Percentiles rank a stretch among this genome's conserved stretches.
Evolutionary conservation across 2,113 vertebrate genomes (phyloP).

Genomic region (Peromyscus leucopus): DNA sequence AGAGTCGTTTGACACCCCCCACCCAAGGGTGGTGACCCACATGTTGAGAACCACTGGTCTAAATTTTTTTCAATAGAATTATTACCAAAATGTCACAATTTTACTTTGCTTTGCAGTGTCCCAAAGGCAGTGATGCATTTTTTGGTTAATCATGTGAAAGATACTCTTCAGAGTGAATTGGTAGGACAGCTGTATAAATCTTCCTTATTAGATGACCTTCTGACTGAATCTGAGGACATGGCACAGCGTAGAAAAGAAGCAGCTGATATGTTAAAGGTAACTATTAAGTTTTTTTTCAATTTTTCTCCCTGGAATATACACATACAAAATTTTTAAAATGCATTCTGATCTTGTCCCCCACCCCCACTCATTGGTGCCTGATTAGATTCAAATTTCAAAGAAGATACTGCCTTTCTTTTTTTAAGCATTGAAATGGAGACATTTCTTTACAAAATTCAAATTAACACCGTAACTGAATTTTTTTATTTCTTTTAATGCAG

Average conservation of each 20-base stretch:
- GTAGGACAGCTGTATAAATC: slow-evolving; percentile 98
- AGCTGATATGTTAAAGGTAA: slow-evolving; percentile 98
- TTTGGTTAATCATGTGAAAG: slow-evolving; percentile 98
- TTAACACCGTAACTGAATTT: background rate
- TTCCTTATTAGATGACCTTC: slow-evolving; percentile 94
- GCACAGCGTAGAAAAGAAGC: slow-evolving; percentile 98
- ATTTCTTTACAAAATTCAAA: background rate
- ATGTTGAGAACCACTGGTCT: background rate
- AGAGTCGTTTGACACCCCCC: no score
- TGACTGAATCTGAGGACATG: slow-evolving; percentile 99
- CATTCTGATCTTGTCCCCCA: background rate
- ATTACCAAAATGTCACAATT: background rate
- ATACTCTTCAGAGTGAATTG: slow-evolving; percentile 98
- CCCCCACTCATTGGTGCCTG: background rate
- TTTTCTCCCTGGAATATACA: background rate
- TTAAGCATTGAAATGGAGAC: background rate
- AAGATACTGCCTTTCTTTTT: background rate
- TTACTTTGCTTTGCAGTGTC: slow-evolving; percentile 89
- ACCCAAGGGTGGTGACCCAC: no score
- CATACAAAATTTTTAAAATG: slow-evolving; percentile 14
- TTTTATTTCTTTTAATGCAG: slow-evolving; percentile 85
- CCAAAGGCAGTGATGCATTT: slow-evolving; percentile 99
- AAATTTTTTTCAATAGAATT: background rate
- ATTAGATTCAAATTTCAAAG: slow-evolving; percentile 44
- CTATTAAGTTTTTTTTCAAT: background rate